Base-by-base conservation (phyloP, 2,888 invertebrate species). In the Brassicogethes aeneus region DNA sequence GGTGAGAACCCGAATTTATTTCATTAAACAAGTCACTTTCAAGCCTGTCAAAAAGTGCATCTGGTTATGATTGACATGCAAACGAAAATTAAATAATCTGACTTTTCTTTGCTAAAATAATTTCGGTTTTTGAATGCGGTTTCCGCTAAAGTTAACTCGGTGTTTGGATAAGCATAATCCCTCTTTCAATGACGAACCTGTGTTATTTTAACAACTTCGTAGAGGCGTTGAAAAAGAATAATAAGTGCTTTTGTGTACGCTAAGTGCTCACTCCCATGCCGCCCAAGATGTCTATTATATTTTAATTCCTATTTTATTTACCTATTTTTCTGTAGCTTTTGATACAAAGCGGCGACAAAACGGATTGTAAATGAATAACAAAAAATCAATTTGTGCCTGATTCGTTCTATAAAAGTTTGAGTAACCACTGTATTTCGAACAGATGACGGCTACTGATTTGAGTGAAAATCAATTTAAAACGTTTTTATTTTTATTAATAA, bases 131-230 rank as follows among this genome's bases (percentile, higher is more conserved):
- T 37, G 36, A 40, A 36, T 39, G 34, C 42, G 38, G 40, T 12
- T 23, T 34, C n/a, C 36, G 32, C 44, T 40, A 17, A 37, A 23
- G 34, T 23, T 23, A 23, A 23, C 23, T 23, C 10, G 5, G 23
- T 40, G 41, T 47, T 50, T 48, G 40, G 34, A 44, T 45, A 44
- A 46, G 41, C 37, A 36, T 48, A 50, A 50, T 48, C 51, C 43
- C 16, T 35, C 30, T 44, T 23, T 54, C 50, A 54, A 45, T 51
- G 54, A 51, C 50, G 44, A 47, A 47, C 46, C 46, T 37, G 53
- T 57, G 59, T 57, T 59, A 59, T 59, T 59, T 57, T 56, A 59
- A 52, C 52, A 46, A 50, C 47, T 50, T 42, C 33, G 50, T 47
- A 48, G 47, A 54, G 56, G 55, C 55, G 54, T 50, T 51, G 53